Evolutionary conservation across 2,888 invertebrate species (phyloP), one percentile per base, ranked within the genome.

Genomic region (Pilophorus perplexus): DNA sequence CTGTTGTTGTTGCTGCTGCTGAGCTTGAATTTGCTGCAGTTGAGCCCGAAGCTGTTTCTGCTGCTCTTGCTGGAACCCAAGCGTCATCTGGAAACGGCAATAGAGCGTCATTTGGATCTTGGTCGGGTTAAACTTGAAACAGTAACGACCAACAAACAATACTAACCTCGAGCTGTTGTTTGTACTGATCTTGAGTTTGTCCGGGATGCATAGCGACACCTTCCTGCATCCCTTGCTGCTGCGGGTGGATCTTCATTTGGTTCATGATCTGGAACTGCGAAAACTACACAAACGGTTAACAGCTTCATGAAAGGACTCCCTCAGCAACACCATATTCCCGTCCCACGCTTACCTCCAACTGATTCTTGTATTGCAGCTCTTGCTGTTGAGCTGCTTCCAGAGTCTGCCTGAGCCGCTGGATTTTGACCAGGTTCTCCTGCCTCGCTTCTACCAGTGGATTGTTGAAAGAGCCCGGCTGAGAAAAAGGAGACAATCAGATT

Each of bases 101-200:
- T 16, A 38, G 3, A 10, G 18, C 3, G 10, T 28, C 50, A 44
- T 44, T 33, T 33, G 12, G 33, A 33, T 33, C 8, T 33, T 33
- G 12, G 33, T n/a, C n/a, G n/a, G n/a, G n/a, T n/a, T n/a, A n/a
- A n/a, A n/a, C n/a, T n/a, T n/a, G n/a, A n/a, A n/a, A n/a, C n/a
- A n/a, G n/a, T n/a, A n/a, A n/a, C n/a, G n/a, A n/a, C n/a, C n/a
- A n/a, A n/a, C n/a, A n/a, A n/a, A n/a, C n/a, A n/a, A n/a, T n/a
- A n/a, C n/a, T n/a, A 16, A 85, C 87, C 79, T 88, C 88, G 46
- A 88, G 75, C 73, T 85, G 83, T 72, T 82, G 80, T 73, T 89
- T 90, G 75, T 85, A 89, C 71, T 90, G 89, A 77, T 90, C 90
- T 72, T 87, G 87, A 71, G 88, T 88, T 74, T 90, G 89, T 0